Evolutionary conservation across 2,888 invertebrate species (phyloP), one percentile per base, ranked within the genome.

Genomic region (Erebia aethiops): DNA sequence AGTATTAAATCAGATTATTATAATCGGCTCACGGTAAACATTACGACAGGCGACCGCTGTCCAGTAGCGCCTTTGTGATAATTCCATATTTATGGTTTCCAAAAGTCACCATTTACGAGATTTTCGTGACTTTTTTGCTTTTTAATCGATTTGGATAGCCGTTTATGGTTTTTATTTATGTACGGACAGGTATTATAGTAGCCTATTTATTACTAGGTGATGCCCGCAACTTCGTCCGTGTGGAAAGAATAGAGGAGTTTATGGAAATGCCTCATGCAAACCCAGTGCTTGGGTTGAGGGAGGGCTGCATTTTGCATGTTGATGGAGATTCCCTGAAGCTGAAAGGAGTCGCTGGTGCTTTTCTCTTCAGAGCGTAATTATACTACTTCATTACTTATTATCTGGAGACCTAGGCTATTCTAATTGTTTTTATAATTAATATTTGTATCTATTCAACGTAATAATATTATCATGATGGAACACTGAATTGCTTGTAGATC

Each of bases 211-310:
- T 58, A 14, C n/a, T n/a, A n/a, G n/a, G n/a, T n/a, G n/a, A n/a
- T n/a, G n/a, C n/a, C n/a, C n/a, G n/a, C n/a, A n/a, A n/a, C n/a
- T n/a, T n/a, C n/a, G n/a, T n/a, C n/a, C n/a, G n/a, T n/a, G n/a
- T n/a, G n/a, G n/a, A 96, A 80, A 94, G 97, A 78, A 95, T 97
- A 72, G 76, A 81, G 49, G 95, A 97, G 85, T 97, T 95, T 85
- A 91, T 95, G 75, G 94, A 95, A 77, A 92, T 95, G 83, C 87
- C 94, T 51, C 87, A 92, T 76, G 89, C 93, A 10, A 93, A 93
- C 2, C 91, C 94, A 69, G 97, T 97, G 13, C 83, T 97, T 67
- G 97, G 96, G 0, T 87, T 97, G 64, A 93, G 95, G 77, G 97
- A 97, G 90, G 97, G 97, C 0, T 94, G 95, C 61, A 94, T 95